These are phyloP conservation scores for Phalacrocorax carbo DNA, from an alignment of 2,113 vertebrate species.

Conservation along the genomic window DNA sequence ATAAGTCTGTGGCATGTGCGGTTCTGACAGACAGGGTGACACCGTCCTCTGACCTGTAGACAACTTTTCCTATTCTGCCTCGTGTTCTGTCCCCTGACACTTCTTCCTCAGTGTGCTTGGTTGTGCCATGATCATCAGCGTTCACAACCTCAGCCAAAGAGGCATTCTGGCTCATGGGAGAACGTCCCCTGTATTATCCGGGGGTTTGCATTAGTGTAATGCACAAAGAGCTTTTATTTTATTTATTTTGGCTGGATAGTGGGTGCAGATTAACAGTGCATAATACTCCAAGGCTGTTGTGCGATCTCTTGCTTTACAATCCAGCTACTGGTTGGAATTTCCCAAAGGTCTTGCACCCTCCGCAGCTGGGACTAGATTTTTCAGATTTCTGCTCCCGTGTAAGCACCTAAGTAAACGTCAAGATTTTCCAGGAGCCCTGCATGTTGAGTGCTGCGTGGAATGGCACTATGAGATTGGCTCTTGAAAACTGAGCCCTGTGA, in stretches of 20 bases:
- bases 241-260: slow-evolving; percentile 10
- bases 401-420: slow-evolving; percentile 2
- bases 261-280: slow-evolving; percentile 24
- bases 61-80: not conserved
- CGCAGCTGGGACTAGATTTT: not conserved
- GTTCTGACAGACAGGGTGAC: not conserved
- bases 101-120: not conserved
- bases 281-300: not conserved
- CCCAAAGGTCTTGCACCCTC: not conserved
- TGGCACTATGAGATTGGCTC: not conserved
- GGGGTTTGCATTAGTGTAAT: slow-evolving; percentile 7
- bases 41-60: accelerated
- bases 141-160: not conserved
- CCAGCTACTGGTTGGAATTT: not conserved
- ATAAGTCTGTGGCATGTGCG: not conserved
- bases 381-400: not conserved
- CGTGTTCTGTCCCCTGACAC: not conserved
- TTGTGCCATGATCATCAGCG: not conserved
- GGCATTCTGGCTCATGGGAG: not conserved
- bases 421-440: not conserved
- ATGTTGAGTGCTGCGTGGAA: not conserved
- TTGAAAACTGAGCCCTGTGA: not conserved
- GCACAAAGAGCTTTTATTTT: slow-evolving; percentile 20
- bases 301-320: not conserved
- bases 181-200: not conserved